phyloP scores from a whole-genome alignment of 2,888 invertebrate genomes.

The Mythimna pallens region DNA sequence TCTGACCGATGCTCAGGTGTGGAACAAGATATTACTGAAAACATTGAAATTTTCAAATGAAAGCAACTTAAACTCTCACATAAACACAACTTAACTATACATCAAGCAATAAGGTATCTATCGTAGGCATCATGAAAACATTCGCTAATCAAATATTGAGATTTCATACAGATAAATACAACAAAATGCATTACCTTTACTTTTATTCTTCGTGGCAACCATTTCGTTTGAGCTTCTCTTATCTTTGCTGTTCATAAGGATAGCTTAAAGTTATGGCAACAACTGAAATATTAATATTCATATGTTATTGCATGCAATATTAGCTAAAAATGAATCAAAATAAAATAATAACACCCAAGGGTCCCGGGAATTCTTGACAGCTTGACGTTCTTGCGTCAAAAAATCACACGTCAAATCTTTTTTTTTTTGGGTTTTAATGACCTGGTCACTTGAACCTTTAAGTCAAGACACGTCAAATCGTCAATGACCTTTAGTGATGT shows the following conservation, averaged over 20 bases:
- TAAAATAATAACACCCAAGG: constrained; percentile 14
- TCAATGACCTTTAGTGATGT: not conserved
- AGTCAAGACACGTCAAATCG: not conserved
- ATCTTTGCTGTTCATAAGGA: constrained; percentile 74
- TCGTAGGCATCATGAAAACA: not conserved
- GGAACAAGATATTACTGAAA: constrained; percentile 84
- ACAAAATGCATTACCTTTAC: constrained; percentile 70
- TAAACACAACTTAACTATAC: no score
- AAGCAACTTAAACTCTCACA: not conserved
- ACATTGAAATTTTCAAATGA: not conserved
- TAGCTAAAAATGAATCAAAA: constrained; percentile 2
- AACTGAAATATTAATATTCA: constrained; percentile 20
- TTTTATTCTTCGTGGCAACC: constrained; percentile 81
- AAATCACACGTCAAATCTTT: not conserved
- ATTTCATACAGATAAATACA: not conserved
- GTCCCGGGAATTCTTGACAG: constrained; percentile 10
- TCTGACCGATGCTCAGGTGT: constrained; percentile 83
- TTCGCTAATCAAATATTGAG: not conserved
- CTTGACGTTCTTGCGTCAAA: not conserved
- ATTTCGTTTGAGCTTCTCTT: constrained; percentile 72
- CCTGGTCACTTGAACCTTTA: no score
- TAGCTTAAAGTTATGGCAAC: constrained; percentile 13
- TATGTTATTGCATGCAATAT: constrained; percentile 23
- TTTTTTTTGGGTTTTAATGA: no score
- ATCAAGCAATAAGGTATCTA: not conserved